Conservation (phyloP, 2,113 vertebrate species). For the Oncorhynchus nerka region DNA sequence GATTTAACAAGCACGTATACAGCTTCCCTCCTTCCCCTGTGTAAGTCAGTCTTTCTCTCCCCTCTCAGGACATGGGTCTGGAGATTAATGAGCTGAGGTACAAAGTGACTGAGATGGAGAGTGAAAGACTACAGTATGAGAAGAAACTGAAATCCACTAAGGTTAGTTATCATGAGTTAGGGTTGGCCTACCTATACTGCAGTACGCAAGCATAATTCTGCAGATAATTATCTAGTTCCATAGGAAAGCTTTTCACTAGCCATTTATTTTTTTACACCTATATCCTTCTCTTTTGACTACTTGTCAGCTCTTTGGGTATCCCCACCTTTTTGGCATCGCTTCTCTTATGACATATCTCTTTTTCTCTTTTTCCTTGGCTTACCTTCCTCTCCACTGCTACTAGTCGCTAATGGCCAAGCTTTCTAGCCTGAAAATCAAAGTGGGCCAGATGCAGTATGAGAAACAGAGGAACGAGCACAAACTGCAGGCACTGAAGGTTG, state of each 20-base stretch:
- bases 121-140: constrained; percentile 88
- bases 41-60: not conserved
- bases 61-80: constrained; percentile 83
- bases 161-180: constrained; percentile 71
- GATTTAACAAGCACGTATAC: too few relatives aligned
- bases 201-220: not conserved
- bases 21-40: not conserved
- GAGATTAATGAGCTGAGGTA: constrained; percentile 89
- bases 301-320: constrained; percentile 11
- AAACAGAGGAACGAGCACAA: constrained; percentile 95
- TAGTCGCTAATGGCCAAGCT: constrained; percentile 98
- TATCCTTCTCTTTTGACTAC: not conserved
- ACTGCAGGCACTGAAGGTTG: constrained; percentile 88
- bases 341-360: constrained; percentile 49
- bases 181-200: not conserved
- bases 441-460: constrained; percentile 98
- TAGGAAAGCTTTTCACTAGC: not conserved
- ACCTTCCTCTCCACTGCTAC: constrained; percentile 75
- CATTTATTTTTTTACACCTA: not conserved
- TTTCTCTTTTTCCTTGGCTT: constrained; percentile 57
- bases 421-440: constrained; percentile 99
- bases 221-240: not conserved
- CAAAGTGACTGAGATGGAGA: constrained; percentile 88
- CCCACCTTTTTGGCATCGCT: constrained; percentile 31
- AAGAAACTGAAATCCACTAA: constrained; percentile 94